phyloP scores from a whole-genome alignment of 2,113 vertebrate genomes.

The Dolichallabes microphthalmus region DNA sequence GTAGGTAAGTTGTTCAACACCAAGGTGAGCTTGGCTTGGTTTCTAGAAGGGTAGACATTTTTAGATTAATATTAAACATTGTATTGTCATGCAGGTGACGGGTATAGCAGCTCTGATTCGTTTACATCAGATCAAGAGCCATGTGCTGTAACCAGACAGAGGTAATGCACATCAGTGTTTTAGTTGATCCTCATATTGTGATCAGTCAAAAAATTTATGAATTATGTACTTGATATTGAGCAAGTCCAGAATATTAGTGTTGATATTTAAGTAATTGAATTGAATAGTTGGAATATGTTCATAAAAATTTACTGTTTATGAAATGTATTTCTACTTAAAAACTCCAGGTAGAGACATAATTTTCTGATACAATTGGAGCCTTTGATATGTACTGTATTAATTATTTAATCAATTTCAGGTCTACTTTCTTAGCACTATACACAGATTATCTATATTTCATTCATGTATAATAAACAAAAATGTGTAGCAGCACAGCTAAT shows the following conservation, averaged over 20 bases:
- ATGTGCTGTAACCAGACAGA: slow-evolving; percentile 81
- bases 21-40: not conserved
- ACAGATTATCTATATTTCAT: not conserved
- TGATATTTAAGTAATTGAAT: not conserved
- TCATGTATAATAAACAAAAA: not conserved
- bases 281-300: not conserved
- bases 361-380: too few species aligned
- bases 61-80: not conserved
- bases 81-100: slow-evolving; percentile 74
- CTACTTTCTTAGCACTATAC: not conserved
- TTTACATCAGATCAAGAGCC: slow-evolving; percentile 93
- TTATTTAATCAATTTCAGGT: not conserved
- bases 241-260: not conserved
- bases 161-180: slow-evolving; percentile 68
- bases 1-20: slow-evolving; percentile 75
- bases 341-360: not conserved
- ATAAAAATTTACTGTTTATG: not conserved
- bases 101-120: slow-evolving; percentile 97
- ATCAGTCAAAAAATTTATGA: too few species aligned
- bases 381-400: not conserved
- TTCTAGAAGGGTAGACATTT: not conserved
- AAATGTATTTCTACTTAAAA: not conserved
- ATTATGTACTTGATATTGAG: not conserved
- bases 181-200: too few species aligned
- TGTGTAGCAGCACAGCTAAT: not conserved